Conservation (phyloP, 2,113 vertebrate genomes). For the Tauraco erythrolophus region DNA sequence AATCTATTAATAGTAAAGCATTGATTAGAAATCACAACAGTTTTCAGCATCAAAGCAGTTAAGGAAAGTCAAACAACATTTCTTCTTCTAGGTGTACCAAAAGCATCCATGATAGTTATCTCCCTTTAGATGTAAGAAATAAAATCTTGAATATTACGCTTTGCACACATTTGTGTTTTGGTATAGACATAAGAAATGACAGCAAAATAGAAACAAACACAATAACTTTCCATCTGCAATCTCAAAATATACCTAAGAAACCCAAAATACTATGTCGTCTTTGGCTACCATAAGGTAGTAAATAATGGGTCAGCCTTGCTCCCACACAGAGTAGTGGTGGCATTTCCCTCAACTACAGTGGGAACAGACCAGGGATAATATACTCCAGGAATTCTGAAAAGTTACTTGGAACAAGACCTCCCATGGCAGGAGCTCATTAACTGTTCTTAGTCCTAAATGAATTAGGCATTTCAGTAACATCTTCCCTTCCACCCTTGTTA, state of each 20-base stretch:
- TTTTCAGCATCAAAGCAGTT: background rate
- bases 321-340: background rate
- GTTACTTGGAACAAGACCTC: constrained; percentile 46
- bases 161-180: background rate
- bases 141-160: background rate
- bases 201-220: constrained; percentile 23
- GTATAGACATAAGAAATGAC: background rate
- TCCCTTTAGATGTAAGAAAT: background rate
- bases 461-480: constrained; percentile 32
- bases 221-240: background rate
- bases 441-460: constrained; percentile 29
- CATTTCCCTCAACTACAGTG: background rate
- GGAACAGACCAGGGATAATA: background rate
- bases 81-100: background rate
- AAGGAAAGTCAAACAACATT: background rate
- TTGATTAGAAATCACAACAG: background rate
- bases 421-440: background rate
- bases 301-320: background rate
- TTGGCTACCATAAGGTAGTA: background rate
- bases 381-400: constrained; percentile 43
- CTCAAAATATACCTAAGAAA: constrained; percentile 13
- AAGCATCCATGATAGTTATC: background rate
- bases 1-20: background rate
- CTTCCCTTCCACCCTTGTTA: constrained; percentile 12
- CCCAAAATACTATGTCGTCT: background rate